phyloP scores from a whole-genome alignment of 2,113 vertebrate species.

The Pipra filicauda region DNA sequence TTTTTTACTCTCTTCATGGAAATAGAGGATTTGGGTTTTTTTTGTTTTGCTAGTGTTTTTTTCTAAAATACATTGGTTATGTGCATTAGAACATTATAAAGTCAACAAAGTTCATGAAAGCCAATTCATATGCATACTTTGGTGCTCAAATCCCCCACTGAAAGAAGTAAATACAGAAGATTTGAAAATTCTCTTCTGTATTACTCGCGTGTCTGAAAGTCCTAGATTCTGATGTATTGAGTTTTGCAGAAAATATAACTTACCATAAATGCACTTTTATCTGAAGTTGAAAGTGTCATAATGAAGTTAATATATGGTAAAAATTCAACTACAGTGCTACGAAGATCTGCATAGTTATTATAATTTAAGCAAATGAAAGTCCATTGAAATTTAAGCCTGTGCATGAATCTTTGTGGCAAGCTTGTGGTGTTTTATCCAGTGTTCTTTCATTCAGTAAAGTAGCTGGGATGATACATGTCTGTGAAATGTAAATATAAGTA shows the following conservation, averaged over 20 bases:
- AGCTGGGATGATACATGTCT: neutral
- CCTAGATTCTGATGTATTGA: neutral
- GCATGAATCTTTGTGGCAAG: neutral
- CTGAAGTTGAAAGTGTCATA: neutral
- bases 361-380: neutral
- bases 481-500: conserved; percentile 29
- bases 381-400: conserved; percentile 23
- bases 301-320: neutral
- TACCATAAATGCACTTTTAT: neutral
- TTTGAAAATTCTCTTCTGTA: neutral
- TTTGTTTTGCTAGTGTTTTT: neutral
- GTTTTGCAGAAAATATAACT: neutral
- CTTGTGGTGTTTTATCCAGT: neutral
- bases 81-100: neutral
- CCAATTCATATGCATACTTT: neutral
- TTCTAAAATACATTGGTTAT: neutral
- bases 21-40: neutral
- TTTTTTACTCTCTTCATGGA: neutral
- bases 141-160: neutral
- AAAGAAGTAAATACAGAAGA: neutral
- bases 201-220: neutral
- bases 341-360: conserved; percentile 18
- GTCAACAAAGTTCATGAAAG: neutral
- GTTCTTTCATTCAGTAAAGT: conserved; percentile 7
- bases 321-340: neutral